A percentile compares a stretch with the other conserved stretches of the same genome.
These are phyloP conservation scores for Circaetus cinerascens DNA, from an alignment of 2,113 vertebrate species.

Conservation along the genomic window DNA sequence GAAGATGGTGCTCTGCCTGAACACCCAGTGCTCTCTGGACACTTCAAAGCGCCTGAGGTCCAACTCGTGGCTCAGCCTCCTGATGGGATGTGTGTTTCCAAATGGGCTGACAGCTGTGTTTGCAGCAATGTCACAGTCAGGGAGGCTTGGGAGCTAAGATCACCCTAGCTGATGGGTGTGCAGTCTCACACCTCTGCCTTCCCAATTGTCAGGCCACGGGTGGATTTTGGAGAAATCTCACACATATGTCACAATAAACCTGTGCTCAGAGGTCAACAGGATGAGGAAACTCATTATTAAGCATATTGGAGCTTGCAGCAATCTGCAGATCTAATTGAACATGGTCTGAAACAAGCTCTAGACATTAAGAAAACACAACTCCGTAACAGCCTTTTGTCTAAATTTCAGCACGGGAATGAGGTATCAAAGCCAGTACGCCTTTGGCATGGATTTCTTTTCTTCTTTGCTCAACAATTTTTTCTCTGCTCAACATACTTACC, in stretches of 20 bases:
- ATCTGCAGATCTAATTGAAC: not conserved
- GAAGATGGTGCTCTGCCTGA: not conserved
- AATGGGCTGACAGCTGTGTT: not conserved
- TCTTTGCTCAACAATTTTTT: slow-evolving; percentile 6
- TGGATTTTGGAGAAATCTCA: not conserved
- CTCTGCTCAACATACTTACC: not conserved
- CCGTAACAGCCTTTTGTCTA: slow-evolving; percentile 28
- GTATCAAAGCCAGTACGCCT: slow-evolving; percentile 15
- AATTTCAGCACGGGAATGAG: slow-evolving; percentile 33
- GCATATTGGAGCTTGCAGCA: not conserved
- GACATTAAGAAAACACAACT: slow-evolving; percentile 6
- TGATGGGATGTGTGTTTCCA: not conserved
- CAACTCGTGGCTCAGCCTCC: not conserved
- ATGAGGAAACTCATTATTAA: not conserved
- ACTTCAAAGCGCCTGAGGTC: not conserved
- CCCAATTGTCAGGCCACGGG: rapidly evolving
- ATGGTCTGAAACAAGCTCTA: not conserved
- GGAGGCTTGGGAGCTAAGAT: not conserved
- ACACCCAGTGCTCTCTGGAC: rapidly evolving
- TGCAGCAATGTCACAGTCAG: not conserved
- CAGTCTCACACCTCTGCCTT: not conserved
- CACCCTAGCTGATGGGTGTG: not conserved
- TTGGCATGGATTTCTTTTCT: slow-evolving; percentile 12
- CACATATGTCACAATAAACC: not conserved
- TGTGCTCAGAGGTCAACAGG: not conserved